Base-by-base conservation (phyloP, 2,888 invertebrate genomes). In the Drosophila demipolita region DNA sequence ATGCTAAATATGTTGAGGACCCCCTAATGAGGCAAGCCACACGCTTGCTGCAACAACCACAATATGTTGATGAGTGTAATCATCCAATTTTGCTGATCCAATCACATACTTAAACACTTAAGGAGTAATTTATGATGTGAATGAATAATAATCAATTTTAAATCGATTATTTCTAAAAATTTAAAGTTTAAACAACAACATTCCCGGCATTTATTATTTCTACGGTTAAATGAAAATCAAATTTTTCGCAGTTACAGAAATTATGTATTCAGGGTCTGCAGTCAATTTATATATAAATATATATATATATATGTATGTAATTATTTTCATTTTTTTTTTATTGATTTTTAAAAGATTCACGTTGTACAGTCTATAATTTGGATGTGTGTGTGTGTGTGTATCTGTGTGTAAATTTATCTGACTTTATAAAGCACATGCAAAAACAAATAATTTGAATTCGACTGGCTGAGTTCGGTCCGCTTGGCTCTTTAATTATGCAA, bases 401-500 rank as follows among this genome's bases (percentile, higher is more conserved):
- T 33, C 54, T 62, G 62, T 58, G 57, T 36, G 55, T 29, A 36
- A 59, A 68, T 65, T 68, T 59, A 74, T 79, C 48, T 53, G 64
- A 75, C 66, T 75, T 79, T 65, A 65, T 62, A n/a, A n/a, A n/a
- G n/a, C n/a, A n/a, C n/a, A n/a, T n/a, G 29, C 33, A 36, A 29
- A 60, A 38, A 57, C 36, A 49, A 79, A 68, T 67, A 50, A 58
- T 48, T 64, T 32, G 32, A 52, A 50, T 75, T 84, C 62, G 42
- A 66, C 40, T 68, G 66, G 62, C 71, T 73, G 52, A 49, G 66
- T 66, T 80, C 48, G 66, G 54, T 58, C 65, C 58, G 72, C 79
- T 72, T 20, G 64, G 54, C 50, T 52, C 36, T 60, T 80, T 65
- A 88, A 80, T 80, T 84, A 85, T 84, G 86, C 83, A 85, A 83